Evolutionary conservation across 2,888 invertebrate genomes (phyloP).

Genomic region (Strigamia maritima): DNA sequence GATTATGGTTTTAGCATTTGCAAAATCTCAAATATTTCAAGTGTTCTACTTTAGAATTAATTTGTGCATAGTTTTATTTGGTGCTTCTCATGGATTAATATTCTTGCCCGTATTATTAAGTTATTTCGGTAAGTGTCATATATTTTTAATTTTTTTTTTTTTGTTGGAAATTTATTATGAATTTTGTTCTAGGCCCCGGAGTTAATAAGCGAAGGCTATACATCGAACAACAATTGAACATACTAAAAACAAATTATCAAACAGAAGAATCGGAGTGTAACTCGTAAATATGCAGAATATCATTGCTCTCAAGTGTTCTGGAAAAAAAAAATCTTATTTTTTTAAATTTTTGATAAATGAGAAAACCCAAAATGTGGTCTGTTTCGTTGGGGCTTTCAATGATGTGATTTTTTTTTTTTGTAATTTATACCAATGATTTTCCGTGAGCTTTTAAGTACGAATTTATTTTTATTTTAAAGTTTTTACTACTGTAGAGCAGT

Average conservation of each 20-base stretch:
- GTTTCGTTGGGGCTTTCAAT: not conserved
- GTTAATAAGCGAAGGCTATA: conserved; percentile 28
- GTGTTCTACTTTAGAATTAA: conserved; percentile 96
- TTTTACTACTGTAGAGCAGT: conserved; percentile 19
- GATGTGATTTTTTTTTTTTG: not conserved
- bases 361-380: not conserved
- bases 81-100: conserved; percentile 94
- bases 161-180: not conserved
- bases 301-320: not conserved
- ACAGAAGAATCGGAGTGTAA: conserved; percentile 33
- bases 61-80: conserved; percentile 92
- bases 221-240: conserved; percentile 20
- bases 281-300: not conserved
- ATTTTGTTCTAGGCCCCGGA: not conserved
- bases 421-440: not conserved
- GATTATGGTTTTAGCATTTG: conserved; percentile 92
- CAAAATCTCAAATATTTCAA: conserved; percentile 95
- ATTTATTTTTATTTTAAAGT: not conserved
- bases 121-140: conserved; percentile 78
- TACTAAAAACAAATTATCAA: conserved; percentile 16
- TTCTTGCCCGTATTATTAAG: conserved; percentile 96
- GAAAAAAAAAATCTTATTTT: not conserved
- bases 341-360: conserved; percentile 15
- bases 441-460: not conserved
- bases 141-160: not conserved